phyloP scores from a whole-genome alignment of 2,888 invertebrate species.

The Amblyjoppa proteus region DNA sequence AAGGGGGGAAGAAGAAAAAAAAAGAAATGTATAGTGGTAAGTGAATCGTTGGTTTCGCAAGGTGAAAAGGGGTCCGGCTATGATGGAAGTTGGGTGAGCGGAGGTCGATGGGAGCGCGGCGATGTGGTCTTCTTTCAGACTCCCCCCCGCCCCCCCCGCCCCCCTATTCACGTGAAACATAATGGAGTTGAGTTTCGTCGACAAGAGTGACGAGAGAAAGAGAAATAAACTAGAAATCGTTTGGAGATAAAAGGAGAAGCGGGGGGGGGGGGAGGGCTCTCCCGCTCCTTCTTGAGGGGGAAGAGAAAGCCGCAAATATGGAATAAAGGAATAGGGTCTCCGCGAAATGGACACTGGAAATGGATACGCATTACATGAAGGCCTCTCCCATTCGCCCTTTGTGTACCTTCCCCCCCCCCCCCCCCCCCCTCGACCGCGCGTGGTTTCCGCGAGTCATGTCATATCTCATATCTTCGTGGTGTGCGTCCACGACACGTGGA shows the following conservation, averaged over 20 bases:
- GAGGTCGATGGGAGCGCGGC: conserved; percentile 51
- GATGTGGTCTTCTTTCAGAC: conserved; percentile 59
- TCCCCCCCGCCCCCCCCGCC: too few species aligned
- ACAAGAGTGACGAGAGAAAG: conserved; percentile 40
- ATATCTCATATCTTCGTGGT: conserved; percentile 10
- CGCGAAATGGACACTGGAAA: conserved; percentile 71
- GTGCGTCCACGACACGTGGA: background rate
- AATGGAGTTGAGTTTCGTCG: conserved; percentile 67
- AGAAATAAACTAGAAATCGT: conserved; percentile 21
- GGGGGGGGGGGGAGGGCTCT: background rate
- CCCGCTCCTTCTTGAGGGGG: too few species aligned
- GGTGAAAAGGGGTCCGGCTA: conserved; percentile 52
- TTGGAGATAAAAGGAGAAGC: background rate
- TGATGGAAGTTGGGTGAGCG: conserved; percentile 55
- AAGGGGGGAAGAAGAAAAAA: background rate
- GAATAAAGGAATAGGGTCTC: conserved; percentile 20
- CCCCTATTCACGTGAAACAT: conserved; percentile 66
- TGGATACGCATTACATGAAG: conserved; percentile 67
- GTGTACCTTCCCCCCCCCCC: background rate
- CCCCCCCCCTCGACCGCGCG: background rate
- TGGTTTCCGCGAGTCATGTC: conserved; percentile 19
- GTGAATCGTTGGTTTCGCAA: conserved; percentile 63
- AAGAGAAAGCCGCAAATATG: background rate
- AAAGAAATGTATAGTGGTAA: conserved; percentile 40
- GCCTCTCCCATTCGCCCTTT: conserved; percentile 9